phyloP scores from a whole-genome alignment of 2,888 invertebrate species.

The Eilema depressum region DNA sequence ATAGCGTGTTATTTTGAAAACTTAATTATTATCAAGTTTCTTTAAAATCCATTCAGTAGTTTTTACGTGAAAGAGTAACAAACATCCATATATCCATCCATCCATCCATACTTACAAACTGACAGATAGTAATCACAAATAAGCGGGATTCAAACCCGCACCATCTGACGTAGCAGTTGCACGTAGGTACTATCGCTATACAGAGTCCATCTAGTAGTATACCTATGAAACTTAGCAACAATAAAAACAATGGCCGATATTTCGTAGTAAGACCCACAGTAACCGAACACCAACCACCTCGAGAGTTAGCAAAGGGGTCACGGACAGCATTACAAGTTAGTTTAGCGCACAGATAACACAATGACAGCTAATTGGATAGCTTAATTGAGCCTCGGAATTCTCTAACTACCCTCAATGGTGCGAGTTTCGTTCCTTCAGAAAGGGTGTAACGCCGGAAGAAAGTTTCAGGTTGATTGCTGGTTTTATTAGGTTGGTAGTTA shows the following conservation, averaged over 20 bases:
- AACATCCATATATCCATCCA: too few species aligned
- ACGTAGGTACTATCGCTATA: too few species aligned
- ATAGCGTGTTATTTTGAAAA: too few species aligned
- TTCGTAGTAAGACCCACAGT: conserved; percentile 48
- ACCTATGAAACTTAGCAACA: neutral
- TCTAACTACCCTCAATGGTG: conserved; percentile 42
- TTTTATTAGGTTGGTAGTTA: neutral
- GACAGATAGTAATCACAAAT: too few species aligned
- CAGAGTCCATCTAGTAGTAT: too few species aligned
- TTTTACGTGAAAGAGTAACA: too few species aligned
- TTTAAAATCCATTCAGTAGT: too few species aligned
- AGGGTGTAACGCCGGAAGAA: neutral
- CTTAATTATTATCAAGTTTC: too few species aligned
- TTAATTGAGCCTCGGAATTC: conserved; percentile 54
- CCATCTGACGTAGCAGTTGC: too few species aligned
- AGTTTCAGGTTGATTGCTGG: conserved; percentile 18
- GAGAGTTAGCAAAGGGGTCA: conserved; percentile 64
- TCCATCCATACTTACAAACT: too few species aligned
- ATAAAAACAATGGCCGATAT: conserved; percentile 3
- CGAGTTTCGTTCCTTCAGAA: conserved; percentile 39
- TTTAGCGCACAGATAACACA: conserved; percentile 59
- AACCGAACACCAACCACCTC: conserved; percentile 51
- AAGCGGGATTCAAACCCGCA: too few species aligned
- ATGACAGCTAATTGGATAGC: conserved; percentile 69
- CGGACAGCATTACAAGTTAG: conserved; percentile 64